Evolutionary conservation across 1,140 invertebrate genomes (phyloP), one percentile per base, ranked within the genome.

Genomic region (Brachionus rotundiformis): DNA sequence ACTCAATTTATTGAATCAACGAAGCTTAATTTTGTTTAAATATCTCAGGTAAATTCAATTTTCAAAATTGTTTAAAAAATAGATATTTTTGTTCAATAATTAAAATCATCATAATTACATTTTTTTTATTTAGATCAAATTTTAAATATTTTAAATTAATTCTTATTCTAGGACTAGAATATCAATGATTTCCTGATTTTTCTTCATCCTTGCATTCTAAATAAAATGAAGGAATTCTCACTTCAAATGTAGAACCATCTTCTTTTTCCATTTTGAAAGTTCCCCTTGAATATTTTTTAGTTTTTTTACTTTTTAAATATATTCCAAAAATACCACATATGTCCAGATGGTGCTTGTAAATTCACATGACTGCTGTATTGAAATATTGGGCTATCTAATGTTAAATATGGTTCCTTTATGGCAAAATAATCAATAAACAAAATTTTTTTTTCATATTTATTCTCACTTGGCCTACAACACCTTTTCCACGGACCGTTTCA

Each of bases 291-390:
- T n/a, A n/a, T n/a, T n/a, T n/a, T n/a, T n/a, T n/a, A n/a, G n/a
- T n/a, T 39, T 7, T 8, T 29, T 4, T 23, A 4, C 29, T n/a
- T 76, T 49, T 44, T 8, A 68, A 16, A 10, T 11, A 3, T 44
- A 4, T 11, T 1, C 23, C 4, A 29, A 25, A 61, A n/a, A 10
- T 63, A 82, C 96, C 95, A 98, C 95, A 98, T 98, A 85, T 98
- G 95, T 36, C 96, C 96, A 88, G 94, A 95, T n/a, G 95, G 94
- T 63, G 95, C 95, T 89, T 98, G 95, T 76, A 98, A 90, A 84
- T 94, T 95, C 31, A 98, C 94, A 88, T 98, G 95, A 88, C 94
- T 95, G 86, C 93, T 95, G 87, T 98, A 98, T 88, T 98, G 96
- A 90, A 98, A 98, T 84, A 95, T 95, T 68, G 95, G 95, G 83